Evolutionary conservation across 1,140 invertebrate genomes (phyloP).

Genomic region (Rhynchophorus ferrugineus): DNA sequence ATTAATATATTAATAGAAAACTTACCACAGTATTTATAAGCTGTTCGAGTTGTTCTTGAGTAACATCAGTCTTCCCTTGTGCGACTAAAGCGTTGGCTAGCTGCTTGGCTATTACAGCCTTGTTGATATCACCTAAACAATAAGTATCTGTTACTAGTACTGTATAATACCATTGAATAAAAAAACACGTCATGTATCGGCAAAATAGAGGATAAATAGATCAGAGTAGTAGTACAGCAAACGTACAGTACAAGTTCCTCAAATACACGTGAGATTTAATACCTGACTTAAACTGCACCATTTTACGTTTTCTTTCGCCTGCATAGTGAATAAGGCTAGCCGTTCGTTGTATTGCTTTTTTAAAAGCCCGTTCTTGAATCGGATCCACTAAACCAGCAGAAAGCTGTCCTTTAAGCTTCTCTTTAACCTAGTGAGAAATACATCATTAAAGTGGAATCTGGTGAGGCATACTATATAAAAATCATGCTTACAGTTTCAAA

Average conservation of each 20-base stretch:
- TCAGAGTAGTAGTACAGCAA: not conserved
- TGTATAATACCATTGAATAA: constrained; percentile 44
- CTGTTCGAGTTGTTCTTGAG: constrained; percentile 64
- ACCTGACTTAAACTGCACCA: too few relatives aligned
- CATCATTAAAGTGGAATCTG: not conserved
- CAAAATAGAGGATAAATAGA: not conserved
- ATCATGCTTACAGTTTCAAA: constrained; percentile 57
- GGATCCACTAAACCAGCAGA: constrained; percentile 66
- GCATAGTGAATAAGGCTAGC: constrained; percentile 59
- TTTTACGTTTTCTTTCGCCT: constrained; percentile 42
- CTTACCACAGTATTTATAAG: constrained; percentile 68
- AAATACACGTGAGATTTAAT: too few relatives aligned
- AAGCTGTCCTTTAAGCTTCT: constrained; percentile 74
- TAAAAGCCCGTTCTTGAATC: constrained; percentile 53
- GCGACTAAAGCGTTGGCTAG: constrained; percentile 65
- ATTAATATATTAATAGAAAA: too few relatives aligned
- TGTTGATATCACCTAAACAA: constrained; percentile 61
- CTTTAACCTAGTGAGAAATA: constrained; percentile 47
- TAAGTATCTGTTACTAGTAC: too few relatives aligned
- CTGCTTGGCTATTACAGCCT: constrained; percentile 65
- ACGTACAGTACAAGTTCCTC: too few relatives aligned
- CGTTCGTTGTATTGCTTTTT: constrained; percentile 56
- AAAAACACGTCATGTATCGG: not conserved
- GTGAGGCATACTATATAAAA: not conserved
- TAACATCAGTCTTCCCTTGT: constrained; percentile 70